Base-by-base conservation (phyloP, 1,140 invertebrate species). In the Brachionus calyciflorus region DNA sequence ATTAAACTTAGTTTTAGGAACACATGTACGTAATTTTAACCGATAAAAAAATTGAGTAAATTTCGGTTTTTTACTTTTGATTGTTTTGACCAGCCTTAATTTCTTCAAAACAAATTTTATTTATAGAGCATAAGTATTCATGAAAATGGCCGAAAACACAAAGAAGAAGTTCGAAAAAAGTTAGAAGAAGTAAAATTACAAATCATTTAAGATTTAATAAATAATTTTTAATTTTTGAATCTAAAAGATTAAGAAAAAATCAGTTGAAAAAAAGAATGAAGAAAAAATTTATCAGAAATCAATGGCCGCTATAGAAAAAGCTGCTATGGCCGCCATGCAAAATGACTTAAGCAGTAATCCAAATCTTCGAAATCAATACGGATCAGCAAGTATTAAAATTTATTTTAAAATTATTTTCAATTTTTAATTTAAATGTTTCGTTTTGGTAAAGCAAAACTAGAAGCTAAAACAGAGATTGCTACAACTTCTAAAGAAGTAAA, bases 261-360 rank as follows among this genome's bases (percentile, higher is more conserved):
- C 69, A 19, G 14, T 40, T 1, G 33, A 55, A 24, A 73, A 51
- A 73, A 73, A 33, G 24, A 40, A 49, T 37, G 69, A 73, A 73
- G 69, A 73, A 21, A 73, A 53, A 51, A 21, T 24, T 28, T 21
- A 51, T 12, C 24, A 28, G 9, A 55, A 53, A 33, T 40, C 69
- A 40, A 73, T 73, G 69, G 69, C 69, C 7, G 46, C 69, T 3
- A 73, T 73, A 24, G 69, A 73, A 51, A 49, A 49, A 41, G 69
- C 69, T 7, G 69, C 69, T 9, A 6, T 73, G 10, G 51, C 30
- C 21, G 69, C 69, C 4, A 73, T 73, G 69, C 19, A 40, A 37
- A 49, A 14, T 51, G 69, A 73, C 33, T 12, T 73, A 14, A 14
- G n/a, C 19, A 51, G 14, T 51, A 49, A 73, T 55, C 69, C 69